Evolutionary conservation across 2,888 invertebrate species (phyloP).

Genomic region (Heliconius ismenius): DNA sequence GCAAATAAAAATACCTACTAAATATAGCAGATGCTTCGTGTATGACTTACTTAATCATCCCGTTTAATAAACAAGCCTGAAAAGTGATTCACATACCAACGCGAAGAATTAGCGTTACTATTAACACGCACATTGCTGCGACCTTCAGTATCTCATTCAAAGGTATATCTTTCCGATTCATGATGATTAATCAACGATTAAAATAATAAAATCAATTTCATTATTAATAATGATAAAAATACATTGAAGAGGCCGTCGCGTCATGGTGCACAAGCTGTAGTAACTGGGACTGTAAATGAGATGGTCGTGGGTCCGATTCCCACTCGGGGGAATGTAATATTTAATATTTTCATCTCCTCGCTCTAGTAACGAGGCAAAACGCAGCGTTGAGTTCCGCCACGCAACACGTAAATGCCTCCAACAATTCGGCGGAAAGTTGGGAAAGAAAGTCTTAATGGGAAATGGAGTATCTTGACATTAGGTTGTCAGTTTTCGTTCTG

Average conservation of each 20-base stretch:
- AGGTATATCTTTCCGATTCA: conserved; percentile 7
- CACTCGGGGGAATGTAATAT: too few species aligned
- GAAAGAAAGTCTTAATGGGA: too few species aligned
- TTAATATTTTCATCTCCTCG: too few species aligned
- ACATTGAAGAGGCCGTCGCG: background rate
- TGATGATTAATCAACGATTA: background rate
- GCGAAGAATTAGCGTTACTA: conserved; percentile 29
- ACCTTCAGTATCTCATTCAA: conserved; percentile 33
- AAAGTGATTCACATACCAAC: conserved; percentile 30
- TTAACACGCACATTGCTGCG: conserved; percentile 24
- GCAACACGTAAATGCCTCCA: too few species aligned
- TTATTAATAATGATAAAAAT: background rate
- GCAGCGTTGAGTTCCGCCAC: too few species aligned
- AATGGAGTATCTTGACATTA: too few species aligned
- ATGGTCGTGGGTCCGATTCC: too few species aligned
- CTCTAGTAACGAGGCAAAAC: too few species aligned
- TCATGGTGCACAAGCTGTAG: too few species aligned
- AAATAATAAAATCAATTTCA: background rate
- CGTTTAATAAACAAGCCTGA: conserved; percentile 16
- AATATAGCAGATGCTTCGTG: background rate
- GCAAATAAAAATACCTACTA: background rate
- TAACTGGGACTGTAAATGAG: too few species aligned
- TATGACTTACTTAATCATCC: background rate
- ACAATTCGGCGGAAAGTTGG: too few species aligned
- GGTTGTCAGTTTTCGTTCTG: too few species aligned